Evolutionary conservation across 2,888 invertebrate species (phyloP), one percentile per base, ranked within the genome.

Genomic region (Periphyllus acericola): DNA sequence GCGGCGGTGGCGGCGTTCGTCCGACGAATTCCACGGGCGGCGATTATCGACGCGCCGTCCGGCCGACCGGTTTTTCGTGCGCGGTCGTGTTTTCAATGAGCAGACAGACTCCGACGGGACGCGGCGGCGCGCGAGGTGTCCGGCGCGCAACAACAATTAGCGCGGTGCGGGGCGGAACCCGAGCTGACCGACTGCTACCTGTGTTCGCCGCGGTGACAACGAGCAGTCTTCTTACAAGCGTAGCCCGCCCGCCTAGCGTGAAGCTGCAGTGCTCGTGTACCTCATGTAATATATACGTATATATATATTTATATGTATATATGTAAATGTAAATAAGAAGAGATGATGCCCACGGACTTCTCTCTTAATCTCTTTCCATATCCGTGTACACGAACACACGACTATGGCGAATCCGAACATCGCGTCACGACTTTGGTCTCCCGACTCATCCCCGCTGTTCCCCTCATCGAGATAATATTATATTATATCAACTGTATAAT

Each of bases 121-220:
- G 52, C 52, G 71, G 14, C 74, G 74, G 29, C n/a, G 55, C 40
- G 66, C 21, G 86, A 87, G 87, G 80, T 80, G 87, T 81, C 81
- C 71, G 60, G 66, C 80, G 66, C 40, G 55, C 74, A 80, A 87
- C 87, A 81, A 81, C 87, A 80, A 87, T 87, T 87, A 87, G 87
- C 81, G 86, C 46, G 40, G 80, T 46, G 80, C 80, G 81, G 87
- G 87, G 87, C 87, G 87, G 87, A 19, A 72, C 87, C 46, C 40
- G 46, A 74, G 60, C n/a, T 52, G 60, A 55, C 83, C 32, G 40
- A 19, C 9, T n/a, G 87, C 80, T 80, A 81, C 80, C 74, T 81
- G 80, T 87, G 55, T 80, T 81, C 34, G 32, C 66, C 55, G 52
- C 79, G 55, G 71, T 80, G 86, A 86, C 86, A 72, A 80, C 86